Base-by-base conservation (phyloP, 2,797 vertebrate species). In the Paramormyrops hopkinsi region DNA sequence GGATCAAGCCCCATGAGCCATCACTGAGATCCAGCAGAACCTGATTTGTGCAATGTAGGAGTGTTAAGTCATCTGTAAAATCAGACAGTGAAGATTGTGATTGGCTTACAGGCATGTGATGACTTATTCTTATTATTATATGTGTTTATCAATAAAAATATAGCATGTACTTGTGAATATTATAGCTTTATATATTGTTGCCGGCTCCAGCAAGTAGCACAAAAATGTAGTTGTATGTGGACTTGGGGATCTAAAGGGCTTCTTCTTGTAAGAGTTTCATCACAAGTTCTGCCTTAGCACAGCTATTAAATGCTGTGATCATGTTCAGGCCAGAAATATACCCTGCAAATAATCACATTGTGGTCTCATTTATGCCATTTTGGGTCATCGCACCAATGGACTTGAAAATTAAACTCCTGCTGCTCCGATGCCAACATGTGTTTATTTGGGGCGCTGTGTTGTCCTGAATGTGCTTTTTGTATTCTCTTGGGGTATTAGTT, bases 301-400 rank as follows among this genome's bases (percentile, higher is more conserved):
- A 85, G 41, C 82, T 85, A 85, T 85, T 48, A 85, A 85, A 85
- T 22, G 73, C 37, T 82, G 82, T 85, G 44, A 85, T 50, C 48
- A 85, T 46, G 44, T 56, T 56, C n/a, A 25, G 29, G 86, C 51
- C 86, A 87, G 86, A 56, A 87, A 86, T 41, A 87, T 87, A 56
- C 86, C 51, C 53, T 87, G 86, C 29, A 59, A 87, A 48, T 56
- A 88, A 93, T 93, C 90, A 90, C 91, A 89, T 91, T 88, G 90
- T 91, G 88, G 53, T 93, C 91, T 91, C 92, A 93, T 91, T 79
- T 9, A 91, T 89, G 73, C 90, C 90, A 92, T 94, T 94, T 92
- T 92, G 93, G 94, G 93, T 94, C 93, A 94, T 88, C 6, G 89
- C 93, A 92, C 94, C 94, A 94, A 92, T 91, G 90, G 76, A 90